These are phyloP conservation scores for Phorcus lineatus DNA, from an alignment of 2,888 invertebrate genomes.

Conservation along the genomic window DNA sequence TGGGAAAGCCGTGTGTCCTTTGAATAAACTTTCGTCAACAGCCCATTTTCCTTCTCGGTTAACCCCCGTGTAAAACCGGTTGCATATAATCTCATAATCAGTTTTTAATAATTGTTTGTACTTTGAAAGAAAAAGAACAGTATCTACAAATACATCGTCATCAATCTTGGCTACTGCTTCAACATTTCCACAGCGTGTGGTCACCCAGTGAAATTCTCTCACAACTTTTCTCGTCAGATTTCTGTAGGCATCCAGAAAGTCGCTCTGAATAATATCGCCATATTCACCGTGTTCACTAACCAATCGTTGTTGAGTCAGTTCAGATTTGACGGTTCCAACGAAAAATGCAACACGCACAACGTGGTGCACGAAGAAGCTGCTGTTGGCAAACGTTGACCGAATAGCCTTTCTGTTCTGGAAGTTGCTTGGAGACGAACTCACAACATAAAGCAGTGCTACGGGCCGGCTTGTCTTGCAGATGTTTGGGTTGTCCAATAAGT, in stretches of 20 bases:
- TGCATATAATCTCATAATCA: conserved; percentile 1
- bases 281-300: neutral
- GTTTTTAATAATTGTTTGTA: conserved; percentile 23
- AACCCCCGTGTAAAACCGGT: neutral
- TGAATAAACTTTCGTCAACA: conserved; percentile 37
- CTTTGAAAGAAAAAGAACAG: conserved; percentile 37
- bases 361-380: too few relatives aligned
- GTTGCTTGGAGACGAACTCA: too few relatives aligned
- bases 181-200: conserved; percentile 42
- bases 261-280: conserved; percentile 44
- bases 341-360: too few relatives aligned
- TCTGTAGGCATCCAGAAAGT: conserved; percentile 45
- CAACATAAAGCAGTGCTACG: too few relatives aligned
- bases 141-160: conserved; percentile 46
- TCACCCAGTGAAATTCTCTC: conserved; percentile 43
- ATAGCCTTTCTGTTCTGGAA: too few relatives aligned
- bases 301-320: too few relatives aligned
- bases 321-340: too few relatives aligned
- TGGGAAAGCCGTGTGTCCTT: conserved; percentile 38
- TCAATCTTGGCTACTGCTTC: conserved; percentile 43
- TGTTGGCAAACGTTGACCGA: too few relatives aligned
- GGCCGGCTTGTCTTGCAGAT: too few relatives aligned
- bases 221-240: conserved; percentile 48
- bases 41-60: conserved; percentile 28
- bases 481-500: too few relatives aligned